Base-by-base conservation (phyloP, 2,113 vertebrate species). In the Amphiprion ocellaris region DNA sequence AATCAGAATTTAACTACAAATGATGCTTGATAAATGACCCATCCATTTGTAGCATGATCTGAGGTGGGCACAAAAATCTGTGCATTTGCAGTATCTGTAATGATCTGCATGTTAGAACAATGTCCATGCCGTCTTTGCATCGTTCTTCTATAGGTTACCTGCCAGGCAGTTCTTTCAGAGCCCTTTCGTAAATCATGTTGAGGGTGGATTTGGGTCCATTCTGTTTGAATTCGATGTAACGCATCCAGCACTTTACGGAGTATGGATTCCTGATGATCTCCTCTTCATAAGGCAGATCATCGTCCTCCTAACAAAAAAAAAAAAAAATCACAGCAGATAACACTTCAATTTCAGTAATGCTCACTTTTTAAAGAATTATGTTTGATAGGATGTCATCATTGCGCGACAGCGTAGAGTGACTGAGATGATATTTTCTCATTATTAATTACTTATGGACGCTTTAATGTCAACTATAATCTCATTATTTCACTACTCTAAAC, bases 191-290 rank as follows among this genome's bases (percentile, higher is more conserved):
- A 3, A 98, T 94, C 90, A 98, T 94, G 62, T 97, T 98, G 4
- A 98, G 94, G 23, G 91, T 93, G 6, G 95, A 84, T 72, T 94
- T 96, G 0, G 92, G 78, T 21, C 90, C 95, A 1, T 94, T 96
- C 71, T 97, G 96, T 53, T 97, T 97, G 86, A 96, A 96, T 50
- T 98, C 97, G 1, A 98, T 95, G 84, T 98, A 98, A 11, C 97
- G 95, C 88, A 97, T 96, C 97, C 97, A 98, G 84, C 97, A 98
- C 72, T 97, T 97, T 67, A 98, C 97, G 0, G 97, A 98, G 77
- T 97, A 98, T 0, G 97, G 97, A 85, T 98, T 98, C 52, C 97
- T 93, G 89, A 98, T 96, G 52, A 98, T 98, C 86, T 98, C 97
- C 80, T 98, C 97, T 87, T 98, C 97, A 9, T 98, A 98, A 2